Base-by-base conservation (phyloP, 2,797 vertebrate species). In the Xiphophorus birchmanni region DNA sequence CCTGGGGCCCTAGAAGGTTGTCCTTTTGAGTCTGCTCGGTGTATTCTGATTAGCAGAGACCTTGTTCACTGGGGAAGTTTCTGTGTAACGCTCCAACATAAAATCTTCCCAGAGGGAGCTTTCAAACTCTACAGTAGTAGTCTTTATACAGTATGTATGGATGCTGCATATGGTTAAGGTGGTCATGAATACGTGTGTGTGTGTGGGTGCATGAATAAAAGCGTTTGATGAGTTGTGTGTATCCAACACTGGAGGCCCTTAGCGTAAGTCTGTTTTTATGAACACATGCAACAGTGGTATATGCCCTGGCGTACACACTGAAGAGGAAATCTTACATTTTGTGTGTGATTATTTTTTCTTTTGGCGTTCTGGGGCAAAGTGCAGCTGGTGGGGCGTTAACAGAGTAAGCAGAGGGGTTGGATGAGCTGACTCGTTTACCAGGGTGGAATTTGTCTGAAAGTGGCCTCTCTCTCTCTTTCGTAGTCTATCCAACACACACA, bases 331-430 rank as follows among this genome's bases (percentile, higher is more conserved):
- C 84, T 89, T 84, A 52, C 79, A 76, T 87, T 88, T 86, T 82
- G 48, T 86, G 81, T 90, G 84, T 69, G 73, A 84, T 78, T 76
- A n/a, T 26, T 56, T 26, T 78, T 77, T 86, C 3, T 87, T 84
- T 80, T 82, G 81, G 72, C 81, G 81, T 80, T 56, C 56, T 44
- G 84, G 86, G 89, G 87, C 77, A 93, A 90, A 93, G 88, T 88
- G 88, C 80, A 89, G 82, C 87, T 91, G 84, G 88, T 84, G 74
- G 89, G 87, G 87, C 87, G 83, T 84, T 93, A 91, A 93, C 89
- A 90, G 89, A 91, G 86, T 82, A 90, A 94, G 84, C 86, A 82
- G 86, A 15, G 69, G 88, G 90, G 85, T 92, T 23, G 83, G 92
- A 91, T 94, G 93, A 92, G 84, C 86, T 85, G 85, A 79, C 86